A percentile compares a stretch with the other conserved stretches of the same genome.
Evolutionary conservation across 1,140 invertebrate species (phyloP).

Genomic region (Diachasmimorpha longicaudata): DNA sequence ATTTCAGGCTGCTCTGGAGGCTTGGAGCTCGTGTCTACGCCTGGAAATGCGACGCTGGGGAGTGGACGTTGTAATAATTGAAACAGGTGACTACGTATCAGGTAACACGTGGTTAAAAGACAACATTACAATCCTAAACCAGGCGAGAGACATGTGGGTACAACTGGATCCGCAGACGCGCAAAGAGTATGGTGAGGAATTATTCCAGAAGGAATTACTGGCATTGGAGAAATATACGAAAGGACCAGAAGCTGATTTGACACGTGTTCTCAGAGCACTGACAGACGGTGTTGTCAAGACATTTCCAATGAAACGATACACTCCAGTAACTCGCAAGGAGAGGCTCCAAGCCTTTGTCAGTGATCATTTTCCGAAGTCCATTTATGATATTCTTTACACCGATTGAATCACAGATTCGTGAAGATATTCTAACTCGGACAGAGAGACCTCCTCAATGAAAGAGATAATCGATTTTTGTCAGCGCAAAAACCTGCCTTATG

Average conservation of each 20-base stretch:
- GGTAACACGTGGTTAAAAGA: slow-evolving; percentile 79
- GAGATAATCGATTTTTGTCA: neutral
- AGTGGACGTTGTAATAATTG: slow-evolving; percentile 79
- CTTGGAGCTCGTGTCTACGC: slow-evolving; percentile 79
- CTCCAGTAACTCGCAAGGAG: slow-evolving; percentile 76
- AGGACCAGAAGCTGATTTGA: slow-evolving; percentile 73
- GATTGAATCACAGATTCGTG: slow-evolving; percentile 44
- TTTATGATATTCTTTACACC: slow-evolving; percentile 74
- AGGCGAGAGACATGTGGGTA: slow-evolving; percentile 82
- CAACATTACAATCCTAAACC: slow-evolving; percentile 70
- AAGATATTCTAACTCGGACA: neutral
- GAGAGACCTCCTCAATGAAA: neutral
- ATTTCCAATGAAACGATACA: slow-evolving; percentile 80
- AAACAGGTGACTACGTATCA: slow-evolving; percentile 81
- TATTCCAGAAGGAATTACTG: slow-evolving; percentile 79
- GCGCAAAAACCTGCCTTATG: too few species aligned
- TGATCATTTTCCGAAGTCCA: slow-evolving; percentile 77
- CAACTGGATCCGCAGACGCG: slow-evolving; percentile 76
- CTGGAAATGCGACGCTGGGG: slow-evolving; percentile 80
- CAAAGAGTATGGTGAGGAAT: slow-evolving; percentile 78
- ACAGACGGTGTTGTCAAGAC: slow-evolving; percentile 78
- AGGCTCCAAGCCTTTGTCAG: slow-evolving; percentile 78
- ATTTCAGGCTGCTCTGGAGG: slow-evolving; percentile 76
- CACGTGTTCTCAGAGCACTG: slow-evolving; percentile 72
- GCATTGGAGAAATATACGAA: slow-evolving; percentile 79